phyloP scores from a whole-genome alignment of 2,113 vertebrate genomes.

The Mobula birostris region DNA sequence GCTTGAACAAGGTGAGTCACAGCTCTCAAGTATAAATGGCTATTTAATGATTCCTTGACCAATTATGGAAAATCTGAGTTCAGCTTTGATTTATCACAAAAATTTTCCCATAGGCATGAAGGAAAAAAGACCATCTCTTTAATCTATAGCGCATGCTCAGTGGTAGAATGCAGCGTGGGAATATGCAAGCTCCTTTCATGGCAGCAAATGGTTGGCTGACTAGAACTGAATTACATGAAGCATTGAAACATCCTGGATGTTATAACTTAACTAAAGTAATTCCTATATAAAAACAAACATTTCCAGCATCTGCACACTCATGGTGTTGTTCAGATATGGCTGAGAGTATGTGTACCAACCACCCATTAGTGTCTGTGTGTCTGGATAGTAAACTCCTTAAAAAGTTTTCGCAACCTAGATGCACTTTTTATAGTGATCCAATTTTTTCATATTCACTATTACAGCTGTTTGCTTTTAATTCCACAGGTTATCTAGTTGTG shows the following conservation, averaged over 20 bases:
- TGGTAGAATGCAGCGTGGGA: conserved; percentile 28
- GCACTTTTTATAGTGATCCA: no score
- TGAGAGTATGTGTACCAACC: not conserved
- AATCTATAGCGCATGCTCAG: conserved; percentile 20
- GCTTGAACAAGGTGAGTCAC: not conserved
- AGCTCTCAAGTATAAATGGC: not conserved
- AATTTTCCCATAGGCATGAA: conserved; percentile 14
- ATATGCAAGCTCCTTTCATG: not conserved
- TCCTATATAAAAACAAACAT: not conserved
- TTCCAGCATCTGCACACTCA: not conserved
- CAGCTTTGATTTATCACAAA: conserved; percentile 34
- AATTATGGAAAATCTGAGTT: conserved; percentile 20
- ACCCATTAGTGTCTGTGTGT: no score
- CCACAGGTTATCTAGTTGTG: no score
- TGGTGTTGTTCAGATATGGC: not conserved
- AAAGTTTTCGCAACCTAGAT: no score
- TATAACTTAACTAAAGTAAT: not conserved
- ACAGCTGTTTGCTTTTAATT: no score
- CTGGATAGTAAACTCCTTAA: no score
- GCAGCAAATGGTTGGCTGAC: not conserved
- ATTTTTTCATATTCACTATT: no score
- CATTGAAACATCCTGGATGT: not conserved
- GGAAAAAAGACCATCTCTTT: conserved; percentile 4
- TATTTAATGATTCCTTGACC: not conserved
- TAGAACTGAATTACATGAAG: not conserved